phyloP scores from a whole-genome alignment of 2,888 invertebrate species.

The Clitarchus hookeri region DNA sequence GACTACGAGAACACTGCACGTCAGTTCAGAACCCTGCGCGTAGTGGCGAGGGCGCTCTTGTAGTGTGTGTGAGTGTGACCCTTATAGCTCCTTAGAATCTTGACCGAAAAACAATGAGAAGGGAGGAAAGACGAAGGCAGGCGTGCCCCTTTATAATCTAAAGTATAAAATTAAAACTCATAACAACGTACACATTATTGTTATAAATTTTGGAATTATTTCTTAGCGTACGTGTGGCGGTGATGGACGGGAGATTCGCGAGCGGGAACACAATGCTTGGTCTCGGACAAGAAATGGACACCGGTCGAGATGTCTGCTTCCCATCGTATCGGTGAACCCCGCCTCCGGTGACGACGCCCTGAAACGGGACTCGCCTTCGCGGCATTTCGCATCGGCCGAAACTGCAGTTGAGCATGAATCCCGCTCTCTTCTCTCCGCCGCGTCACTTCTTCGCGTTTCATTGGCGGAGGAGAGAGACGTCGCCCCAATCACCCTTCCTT shows the following conservation, averaged over 20 bases:
- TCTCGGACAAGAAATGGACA: not conserved
- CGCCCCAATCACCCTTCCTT: not conserved
- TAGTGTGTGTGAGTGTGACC: too few relatives aligned
- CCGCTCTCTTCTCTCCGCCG: not conserved
- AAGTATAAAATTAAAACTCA: too few relatives aligned
- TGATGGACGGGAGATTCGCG: not conserved
- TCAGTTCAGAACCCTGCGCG: too few relatives aligned
- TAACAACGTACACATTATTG: too few relatives aligned
- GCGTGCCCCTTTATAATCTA: too few relatives aligned
- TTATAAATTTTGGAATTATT: too few relatives aligned
- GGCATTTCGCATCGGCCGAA: not conserved
- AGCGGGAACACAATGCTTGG: not conserved
- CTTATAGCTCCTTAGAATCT: too few relatives aligned
- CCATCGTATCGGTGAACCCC: not conserved
- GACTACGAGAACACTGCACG: too few relatives aligned
- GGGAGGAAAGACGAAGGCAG: too few relatives aligned
- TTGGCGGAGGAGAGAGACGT: not conserved
- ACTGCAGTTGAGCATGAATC: not conserved
- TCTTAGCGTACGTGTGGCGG: too few relatives aligned
- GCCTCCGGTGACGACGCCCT: not conserved
- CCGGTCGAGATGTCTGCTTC: not conserved
- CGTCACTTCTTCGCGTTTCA: not conserved
- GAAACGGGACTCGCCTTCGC: not conserved
- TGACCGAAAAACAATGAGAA: too few relatives aligned
- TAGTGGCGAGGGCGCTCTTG: too few relatives aligned